These are phyloP conservation scores for Malacoraja senta DNA, from an alignment of 2,797 vertebrate species.

Conservation along the genomic window DNA sequence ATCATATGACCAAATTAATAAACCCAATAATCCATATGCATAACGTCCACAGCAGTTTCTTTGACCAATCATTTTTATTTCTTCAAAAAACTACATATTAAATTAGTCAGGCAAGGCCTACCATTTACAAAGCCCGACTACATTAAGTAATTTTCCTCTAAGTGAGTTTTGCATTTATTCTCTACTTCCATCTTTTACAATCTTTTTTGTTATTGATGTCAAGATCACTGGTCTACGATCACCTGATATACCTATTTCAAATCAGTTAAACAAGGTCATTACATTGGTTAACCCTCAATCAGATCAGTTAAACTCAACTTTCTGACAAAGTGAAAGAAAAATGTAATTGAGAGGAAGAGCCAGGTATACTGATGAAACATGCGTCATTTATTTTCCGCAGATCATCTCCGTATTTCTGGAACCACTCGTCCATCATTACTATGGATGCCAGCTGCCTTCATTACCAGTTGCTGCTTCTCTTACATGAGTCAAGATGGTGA, in stretches of 20 bases:
- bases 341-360: neutral
- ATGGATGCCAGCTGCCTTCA: neutral
- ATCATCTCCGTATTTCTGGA: neutral
- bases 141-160: neutral
- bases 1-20: neutral
- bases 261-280: neutral
- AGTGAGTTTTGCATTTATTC: neutral
- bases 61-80: neutral
- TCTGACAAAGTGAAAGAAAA: neutral
- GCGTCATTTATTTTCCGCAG: neutral
- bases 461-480: neutral
- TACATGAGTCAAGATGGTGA: neutral
- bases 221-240: neutral
- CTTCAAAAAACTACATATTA: neutral
- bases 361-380: neutral
- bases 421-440: neutral
- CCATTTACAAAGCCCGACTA: neutral
- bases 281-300: neutral
- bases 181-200: neutral
- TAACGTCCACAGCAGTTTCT: neutral
- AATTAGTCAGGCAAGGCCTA: neutral
- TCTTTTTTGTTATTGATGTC: neutral
- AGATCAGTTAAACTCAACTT: neutral
- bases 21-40: neutral
- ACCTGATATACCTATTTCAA: neutral